phyloP scores from a whole-genome alignment of 2,113 vertebrate species.

The Cyanoliseus patagonus region DNA sequence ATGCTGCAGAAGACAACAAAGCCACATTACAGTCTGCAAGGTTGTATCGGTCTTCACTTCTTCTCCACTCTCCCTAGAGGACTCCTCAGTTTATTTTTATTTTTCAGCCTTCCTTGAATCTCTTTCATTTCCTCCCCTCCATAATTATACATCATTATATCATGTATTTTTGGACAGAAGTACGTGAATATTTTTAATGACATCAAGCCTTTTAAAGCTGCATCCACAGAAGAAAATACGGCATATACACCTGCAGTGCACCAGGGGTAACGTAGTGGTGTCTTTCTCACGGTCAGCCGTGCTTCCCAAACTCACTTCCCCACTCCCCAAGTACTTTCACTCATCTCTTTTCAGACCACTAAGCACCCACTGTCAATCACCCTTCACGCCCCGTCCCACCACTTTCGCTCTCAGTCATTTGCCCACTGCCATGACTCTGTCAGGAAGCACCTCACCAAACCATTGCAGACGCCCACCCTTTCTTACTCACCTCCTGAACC shows the following conservation, averaged over 20 bases:
- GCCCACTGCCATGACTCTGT: not conserved
- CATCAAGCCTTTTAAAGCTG: not conserved
- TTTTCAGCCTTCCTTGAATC: conserved; percentile 29
- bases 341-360: conserved; percentile 34
- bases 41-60: not conserved
- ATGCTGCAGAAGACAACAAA: not conserved
- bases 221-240: not conserved
- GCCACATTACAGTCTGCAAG: not conserved
- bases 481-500: not conserved
- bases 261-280: fast-evolving
- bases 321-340: not conserved
- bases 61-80: conserved; percentile 11
- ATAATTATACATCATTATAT: not conserved
- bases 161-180: not conserved
- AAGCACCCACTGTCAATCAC: conserved; percentile 29
- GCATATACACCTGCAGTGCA: not conserved
- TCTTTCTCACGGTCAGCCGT: not conserved
- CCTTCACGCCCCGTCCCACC: not conserved
- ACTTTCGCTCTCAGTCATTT: not conserved
- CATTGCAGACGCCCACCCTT: not conserved
- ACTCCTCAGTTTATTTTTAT: conserved; percentile 22
- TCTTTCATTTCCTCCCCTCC: conserved; percentile 34
- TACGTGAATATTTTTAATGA: not conserved
- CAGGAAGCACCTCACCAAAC: not conserved
- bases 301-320: not conserved